These are phyloP conservation scores for Drosophila kurseongensis DNA, from an alignment of 1,140 invertebrate species.

Conservation along the genomic window DNA sequence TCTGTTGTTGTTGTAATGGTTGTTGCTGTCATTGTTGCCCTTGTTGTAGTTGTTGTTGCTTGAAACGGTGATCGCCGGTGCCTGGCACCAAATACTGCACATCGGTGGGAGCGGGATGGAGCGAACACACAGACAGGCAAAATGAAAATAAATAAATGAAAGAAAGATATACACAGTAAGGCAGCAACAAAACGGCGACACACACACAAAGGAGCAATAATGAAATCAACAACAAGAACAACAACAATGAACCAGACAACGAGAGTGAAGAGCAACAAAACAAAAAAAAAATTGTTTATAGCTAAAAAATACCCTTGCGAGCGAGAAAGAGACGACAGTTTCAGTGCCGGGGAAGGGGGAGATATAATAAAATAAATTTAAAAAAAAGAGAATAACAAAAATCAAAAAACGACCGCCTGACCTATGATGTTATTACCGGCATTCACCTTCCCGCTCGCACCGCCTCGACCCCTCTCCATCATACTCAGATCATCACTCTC, in stretches of 20 bases:
- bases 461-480: neutral
- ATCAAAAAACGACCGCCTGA: conserved; percentile 56
- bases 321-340: conserved; percentile 9
- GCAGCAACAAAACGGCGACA: conserved; percentile 54
- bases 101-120: conserved; percentile 28
- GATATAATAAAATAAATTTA: conserved; percentile 10
- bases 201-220: conserved; percentile 47
- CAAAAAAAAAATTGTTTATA: conserved; percentile 5
- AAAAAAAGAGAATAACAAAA: conserved; percentile 12
- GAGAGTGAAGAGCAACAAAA: conserved; percentile 35
- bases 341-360: conserved; percentile 24
- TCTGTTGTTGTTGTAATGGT: conserved; percentile 37
- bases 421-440: conserved; percentile 77
- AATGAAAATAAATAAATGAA: conserved; percentile 48
- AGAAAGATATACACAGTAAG: conserved; percentile 31
- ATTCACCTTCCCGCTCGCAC: neutral
- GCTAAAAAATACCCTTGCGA: conserved; percentile 48
- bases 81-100: conserved; percentile 69
- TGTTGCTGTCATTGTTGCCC: conserved; percentile 22
- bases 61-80: conserved; percentile 75
- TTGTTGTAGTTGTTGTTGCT: conserved; percentile 37
- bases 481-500: conserved; percentile 4
- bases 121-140: conserved; percentile 23
- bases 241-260: conserved; percentile 18
- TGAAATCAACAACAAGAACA: conserved; percentile 40